Conservation (phyloP, 1,140 invertebrate species). For the Euwallacea fornicatus region DNA sequence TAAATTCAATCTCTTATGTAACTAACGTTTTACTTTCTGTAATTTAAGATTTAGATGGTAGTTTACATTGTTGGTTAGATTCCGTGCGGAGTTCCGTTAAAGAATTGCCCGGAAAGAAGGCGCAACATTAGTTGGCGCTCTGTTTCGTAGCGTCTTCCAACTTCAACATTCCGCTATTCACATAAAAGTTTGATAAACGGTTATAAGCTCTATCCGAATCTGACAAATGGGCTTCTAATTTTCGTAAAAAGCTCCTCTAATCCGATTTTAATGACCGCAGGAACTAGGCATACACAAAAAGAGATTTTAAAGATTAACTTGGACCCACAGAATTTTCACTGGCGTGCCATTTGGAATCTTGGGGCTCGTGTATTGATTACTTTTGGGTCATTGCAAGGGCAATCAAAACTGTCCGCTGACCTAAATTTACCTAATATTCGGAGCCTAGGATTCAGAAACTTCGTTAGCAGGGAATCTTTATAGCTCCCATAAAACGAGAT, state of each 20-base stretch:
- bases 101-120: conserved; percentile 9
- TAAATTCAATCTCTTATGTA: conserved; percentile 37
- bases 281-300: not conserved
- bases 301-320: not conserved
- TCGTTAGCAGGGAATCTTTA: conserved; percentile 17
- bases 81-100: conserved; percentile 3
- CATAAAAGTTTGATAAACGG: too few species aligned
- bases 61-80: conserved; percentile 35
- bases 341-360: not conserved
- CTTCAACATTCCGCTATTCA: too few species aligned
- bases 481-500: conserved; percentile 10
- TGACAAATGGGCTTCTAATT: conserved; percentile 24
- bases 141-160: not conserved
- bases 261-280: conserved; percentile 26
- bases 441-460: not conserved
- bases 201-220: too few species aligned
- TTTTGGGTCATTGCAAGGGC: not conserved
- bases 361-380: not conserved
- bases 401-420: not conserved
- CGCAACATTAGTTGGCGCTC: not conserved
- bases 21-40: conserved; percentile 38
- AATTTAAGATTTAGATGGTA: conserved; percentile 39
- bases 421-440: not conserved
- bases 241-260: conserved; percentile 23
- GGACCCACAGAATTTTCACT: not conserved